phyloP scores from a whole-genome alignment of 23 tunicate species.

The Halocynthia aurantium region DNA sequence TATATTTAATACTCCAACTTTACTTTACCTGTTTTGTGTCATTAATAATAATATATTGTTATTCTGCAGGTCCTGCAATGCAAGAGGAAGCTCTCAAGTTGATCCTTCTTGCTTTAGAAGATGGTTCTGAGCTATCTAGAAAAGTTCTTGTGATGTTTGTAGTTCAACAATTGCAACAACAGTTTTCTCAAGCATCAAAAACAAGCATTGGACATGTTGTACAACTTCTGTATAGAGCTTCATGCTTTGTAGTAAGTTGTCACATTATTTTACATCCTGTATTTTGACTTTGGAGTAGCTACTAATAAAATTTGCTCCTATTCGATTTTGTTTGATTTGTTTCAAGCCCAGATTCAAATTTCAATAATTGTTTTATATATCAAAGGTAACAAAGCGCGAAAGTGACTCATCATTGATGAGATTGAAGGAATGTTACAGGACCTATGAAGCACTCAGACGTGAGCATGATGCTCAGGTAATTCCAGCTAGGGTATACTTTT shows the following conservation, averaged over 20 bases:
- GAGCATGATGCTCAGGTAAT: conserved; percentile 77
- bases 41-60: neutral
- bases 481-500: too few relatives aligned
- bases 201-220: conserved; percentile 95
- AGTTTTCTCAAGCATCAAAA: conserved; percentile 88
- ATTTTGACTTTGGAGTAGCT: too few relatives aligned
- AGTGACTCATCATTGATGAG: conserved; percentile 80
- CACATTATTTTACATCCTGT: neutral
- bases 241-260: conserved; percentile 56
- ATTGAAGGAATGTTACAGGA: conserved; percentile 62
- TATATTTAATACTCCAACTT: too few relatives aligned
- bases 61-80: conserved; percentile 71
- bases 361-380: neutral
- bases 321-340: too few relatives aligned
- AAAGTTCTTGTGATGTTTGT: conserved; percentile 85
- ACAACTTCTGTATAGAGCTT: conserved; percentile 78
- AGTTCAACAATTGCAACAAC: conserved; percentile 61
- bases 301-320: too few relatives aligned
- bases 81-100: conserved; percentile 91
- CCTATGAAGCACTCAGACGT: conserved; percentile 53
- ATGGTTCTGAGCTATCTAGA: conserved; percentile 73
- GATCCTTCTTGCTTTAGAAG: conserved; percentile 75
- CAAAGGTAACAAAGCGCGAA: conserved; percentile 69
- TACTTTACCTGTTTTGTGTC: too few relatives aligned
- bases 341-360: too few relatives aligned